Evolutionary conservation across 2,888 invertebrate species (phyloP), one percentile per base, ranked within the genome.

Genomic region (Hydrotaea diabolus): DNA sequence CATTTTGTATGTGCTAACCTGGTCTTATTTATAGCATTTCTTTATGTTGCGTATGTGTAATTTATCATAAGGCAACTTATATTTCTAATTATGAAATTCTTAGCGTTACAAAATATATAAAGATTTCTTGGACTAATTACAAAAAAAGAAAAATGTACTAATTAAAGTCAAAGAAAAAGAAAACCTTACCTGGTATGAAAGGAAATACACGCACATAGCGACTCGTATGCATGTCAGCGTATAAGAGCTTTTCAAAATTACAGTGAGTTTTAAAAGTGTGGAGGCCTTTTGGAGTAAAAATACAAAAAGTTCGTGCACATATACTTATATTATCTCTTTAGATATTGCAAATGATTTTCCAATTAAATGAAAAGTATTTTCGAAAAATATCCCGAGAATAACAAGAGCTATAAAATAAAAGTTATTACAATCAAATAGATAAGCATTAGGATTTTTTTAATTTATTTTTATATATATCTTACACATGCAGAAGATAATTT

Each of bases 51-150:
- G 39, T 43, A 31, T 72, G 39, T 21, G 62, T 74, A 79, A 85
- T 85, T 82, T 85, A 82, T 85, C 79, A 85, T 74, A 85, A 17
- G 5, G 23, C 73, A 55, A 62, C 71, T 71, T 49, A 39, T 79
- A 46, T 64, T 79, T 82, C 59, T 82, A 82, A 82, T 80, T 82
- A 85, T 82, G 79, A 85, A 85, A 81, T 85, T 85, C 59, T 23
- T 64, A 53, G 11, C 73, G 62, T 69, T 43, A 62, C 46, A 64
- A 53, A 64, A 49, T 77, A 49, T 57, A 75, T 77, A 77, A 74
- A 59, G 74, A 82, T 71, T 80, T 62, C 71, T 77, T 21, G 46
- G 69, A 85, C 82, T 82, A 85, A 85, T 85, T 85, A 85, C 85
- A 64, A 53, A 77, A 8, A 53, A 36, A 73, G 76, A 85, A 81